These are phyloP conservation scores for Eristalis intricaria DNA, from an alignment of 2,888 invertebrate species.

Conservation along the genomic window DNA sequence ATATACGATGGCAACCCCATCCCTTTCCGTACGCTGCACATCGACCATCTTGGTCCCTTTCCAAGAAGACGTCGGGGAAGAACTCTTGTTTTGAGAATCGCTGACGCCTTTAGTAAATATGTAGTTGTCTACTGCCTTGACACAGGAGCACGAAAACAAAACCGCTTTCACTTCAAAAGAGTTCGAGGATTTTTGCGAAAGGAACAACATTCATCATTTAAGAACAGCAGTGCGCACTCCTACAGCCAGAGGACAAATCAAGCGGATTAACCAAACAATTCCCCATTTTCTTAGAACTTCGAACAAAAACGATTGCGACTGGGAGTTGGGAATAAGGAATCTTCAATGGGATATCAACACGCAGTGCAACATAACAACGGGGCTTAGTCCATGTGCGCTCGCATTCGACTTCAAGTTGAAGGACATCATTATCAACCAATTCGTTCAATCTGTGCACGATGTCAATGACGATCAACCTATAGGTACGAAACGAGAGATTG, in stretches of 20 bases:
- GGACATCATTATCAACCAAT: background rate
- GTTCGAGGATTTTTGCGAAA: slow-evolving; percentile 71
- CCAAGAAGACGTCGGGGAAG: slow-evolving; percentile 16
- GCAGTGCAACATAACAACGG: no score
- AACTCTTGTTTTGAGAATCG: background rate
- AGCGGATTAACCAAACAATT: background rate
- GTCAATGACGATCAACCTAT: background rate
- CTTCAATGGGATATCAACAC: background rate
- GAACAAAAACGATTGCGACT: background rate
- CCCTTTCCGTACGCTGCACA: slow-evolving; percentile 62
- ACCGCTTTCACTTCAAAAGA: slow-evolving; percentile 71
- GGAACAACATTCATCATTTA: slow-evolving; percentile 17
- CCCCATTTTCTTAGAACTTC: background rate
- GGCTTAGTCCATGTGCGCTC: background rate
- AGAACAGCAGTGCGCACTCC: background rate
- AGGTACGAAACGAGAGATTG: no score
- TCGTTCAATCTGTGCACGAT: background rate
- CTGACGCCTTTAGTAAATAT: slow-evolving; percentile 19
- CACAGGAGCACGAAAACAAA: slow-evolving; percentile 23
- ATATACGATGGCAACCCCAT: slow-evolving; percentile 34
- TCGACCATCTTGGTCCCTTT: background rate
- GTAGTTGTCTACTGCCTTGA: slow-evolving; percentile 42
- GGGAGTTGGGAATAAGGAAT: background rate
- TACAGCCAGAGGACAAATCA: background rate
- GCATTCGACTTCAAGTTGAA: slow-evolving; percentile 1